Evolutionary conservation across 2,888 invertebrate species (phyloP).

Genomic region (Caenorhabditis angaria): DNA sequence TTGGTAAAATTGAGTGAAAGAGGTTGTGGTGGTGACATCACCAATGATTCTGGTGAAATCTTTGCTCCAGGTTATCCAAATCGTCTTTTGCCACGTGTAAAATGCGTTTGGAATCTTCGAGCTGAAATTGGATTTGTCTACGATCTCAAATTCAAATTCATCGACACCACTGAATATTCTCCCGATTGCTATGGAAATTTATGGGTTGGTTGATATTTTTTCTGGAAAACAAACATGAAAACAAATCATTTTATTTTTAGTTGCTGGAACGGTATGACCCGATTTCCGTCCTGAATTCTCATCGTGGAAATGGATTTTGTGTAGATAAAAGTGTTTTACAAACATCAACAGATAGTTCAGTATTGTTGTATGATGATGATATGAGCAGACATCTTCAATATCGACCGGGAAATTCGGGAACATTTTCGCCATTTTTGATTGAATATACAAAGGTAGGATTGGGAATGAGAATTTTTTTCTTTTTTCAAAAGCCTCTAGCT

Average conservation of each 20-base stretch:
- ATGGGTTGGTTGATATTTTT: not conserved
- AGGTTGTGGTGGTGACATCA: slow-evolving; percentile 65
- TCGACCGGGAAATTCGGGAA: not conserved
- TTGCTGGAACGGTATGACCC: too few species aligned
- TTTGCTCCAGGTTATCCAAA: slow-evolving; percentile 60
- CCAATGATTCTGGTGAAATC: slow-evolving; percentile 52
- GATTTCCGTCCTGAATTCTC: too few species aligned
- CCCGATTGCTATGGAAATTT: too few species aligned
- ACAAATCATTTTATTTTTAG: too few species aligned
- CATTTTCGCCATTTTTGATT: not conserved
- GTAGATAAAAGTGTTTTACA: not conserved
- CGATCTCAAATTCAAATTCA: slow-evolving; percentile 58
- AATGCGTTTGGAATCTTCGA: slow-evolving; percentile 62
- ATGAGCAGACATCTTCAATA: not conserved
- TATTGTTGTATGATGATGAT: not conserved
- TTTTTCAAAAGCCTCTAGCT: not conserved
- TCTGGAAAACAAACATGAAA: not conserved
- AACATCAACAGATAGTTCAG: not conserved
- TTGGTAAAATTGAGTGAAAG: slow-evolving; percentile 52
- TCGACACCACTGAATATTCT: not conserved
- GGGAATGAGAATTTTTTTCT: not conserved
- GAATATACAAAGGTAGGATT: not conserved
- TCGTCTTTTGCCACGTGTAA: slow-evolving; percentile 47
- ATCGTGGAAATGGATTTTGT: not conserved
- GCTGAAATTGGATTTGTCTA: slow-evolving; percentile 63